Conservation (phyloP, 2,888 invertebrate genomes). For the Nomada goodeniana region DNA sequence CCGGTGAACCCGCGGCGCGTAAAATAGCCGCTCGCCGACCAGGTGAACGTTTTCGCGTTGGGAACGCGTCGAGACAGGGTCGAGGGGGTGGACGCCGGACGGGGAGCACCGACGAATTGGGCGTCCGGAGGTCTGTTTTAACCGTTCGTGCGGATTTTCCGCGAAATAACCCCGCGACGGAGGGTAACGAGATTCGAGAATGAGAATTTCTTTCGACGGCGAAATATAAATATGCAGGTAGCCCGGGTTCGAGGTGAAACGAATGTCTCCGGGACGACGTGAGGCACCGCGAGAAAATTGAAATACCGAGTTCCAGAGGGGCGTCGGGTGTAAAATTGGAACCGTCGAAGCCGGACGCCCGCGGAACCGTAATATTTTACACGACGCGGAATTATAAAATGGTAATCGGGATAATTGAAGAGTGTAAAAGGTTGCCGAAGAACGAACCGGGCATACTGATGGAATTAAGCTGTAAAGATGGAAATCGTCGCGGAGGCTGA, state of each 20-base stretch:
- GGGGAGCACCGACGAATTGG: not conserved
- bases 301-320: too few relatives aligned
- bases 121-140: not conserved
- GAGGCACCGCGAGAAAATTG: too few relatives aligned
- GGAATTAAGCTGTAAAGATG: slow-evolving; percentile 15
- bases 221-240: too few relatives aligned
- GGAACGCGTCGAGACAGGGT: not conserved
- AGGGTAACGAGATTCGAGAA: too few relatives aligned
- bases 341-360: too few relatives aligned
- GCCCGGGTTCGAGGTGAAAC: too few relatives aligned
- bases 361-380: not conserved
- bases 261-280: too few relatives aligned
- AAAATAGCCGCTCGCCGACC: not conserved
- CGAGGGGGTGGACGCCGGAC: not conserved
- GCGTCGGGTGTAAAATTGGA: too few relatives aligned
- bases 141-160: too few relatives aligned
- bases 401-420: not conserved
- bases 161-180: too few relatives aligned
- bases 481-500: slow-evolving; percentile 21
- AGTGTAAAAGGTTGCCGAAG: not conserved
- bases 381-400: not conserved
- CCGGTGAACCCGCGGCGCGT: too few relatives aligned
- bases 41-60: not conserved
- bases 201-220: too few relatives aligned
- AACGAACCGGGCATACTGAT: not conserved